Evolutionary conservation across 2,797 vertebrate genomes (phyloP), one percentile per base, ranked within the genome.

Genomic region (Sebastolobus altivelis): DNA sequence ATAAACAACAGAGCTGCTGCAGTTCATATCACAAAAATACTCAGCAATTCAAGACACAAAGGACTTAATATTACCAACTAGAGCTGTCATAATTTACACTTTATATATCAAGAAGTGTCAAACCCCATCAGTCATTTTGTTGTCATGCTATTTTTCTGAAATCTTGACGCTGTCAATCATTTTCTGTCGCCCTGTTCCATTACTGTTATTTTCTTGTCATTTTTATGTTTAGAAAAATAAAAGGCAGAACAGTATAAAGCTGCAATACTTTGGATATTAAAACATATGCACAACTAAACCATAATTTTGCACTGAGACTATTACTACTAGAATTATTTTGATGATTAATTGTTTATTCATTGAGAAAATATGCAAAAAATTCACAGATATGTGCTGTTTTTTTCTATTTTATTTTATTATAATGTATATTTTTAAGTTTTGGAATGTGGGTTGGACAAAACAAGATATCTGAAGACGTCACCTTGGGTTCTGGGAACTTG

Each of bases 91-190:
- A 18, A 35, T 63, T n/a, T 5, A 61, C 25, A 59, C 22, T 2
- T 40, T 8, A 35, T 29, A 13, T 59, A 37, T 13, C 43, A 35
- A 22, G 8, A 43, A 18, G 68, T 27, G 27, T 62, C 61, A 67
- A 55, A 54, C 38, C 22, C 72, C 7, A 6, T 54, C 66, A 78
- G 61, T 60, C 65, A 75, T 85, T 66, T 54, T 27, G 14, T 54
- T 27, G 14, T 75, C 61, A 56, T 18, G 10, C 3, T 12, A 2
- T 63, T 70, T 37, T 1, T 29, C 46, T 29, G 35, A 29, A 56
- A 43, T 55, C 2, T 27, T 80, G 72, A 22, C 54, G 11, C 5
- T 20, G 18, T 40, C 73, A 69, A 38, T 77, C 52, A 75, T 74
- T 80, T 72, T 37, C 37, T 60, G 9, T 38, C 0, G n/a, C 22